Evolutionary conservation across 1,140 invertebrate species (phyloP), one percentile per base, ranked within the genome.

Genomic region (Sitophilus oryzae): DNA sequence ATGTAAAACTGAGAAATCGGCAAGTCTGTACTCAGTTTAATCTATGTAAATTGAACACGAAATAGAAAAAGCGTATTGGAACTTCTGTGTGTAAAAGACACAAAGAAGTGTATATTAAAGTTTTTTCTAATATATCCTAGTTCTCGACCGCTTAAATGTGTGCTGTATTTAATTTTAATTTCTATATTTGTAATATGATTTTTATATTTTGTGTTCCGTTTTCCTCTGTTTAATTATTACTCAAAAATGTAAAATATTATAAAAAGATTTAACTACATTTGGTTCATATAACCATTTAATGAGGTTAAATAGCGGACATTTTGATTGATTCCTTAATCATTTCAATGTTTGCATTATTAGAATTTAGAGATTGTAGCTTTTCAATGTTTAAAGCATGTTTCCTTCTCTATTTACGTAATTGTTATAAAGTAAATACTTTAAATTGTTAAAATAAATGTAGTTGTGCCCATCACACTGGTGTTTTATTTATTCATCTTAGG

Each of bases 371-470:
- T 44, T 23, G 36, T 56, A 48, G 53, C 45, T 56, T 56, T 56
- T 49, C n/a, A 48, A 35, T 48, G 53, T 56, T 40, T 56, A 15
- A 49, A 56, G 30, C 44, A 48, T 48, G 40, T 52, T 36, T 45
- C 51, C 35, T 48, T 49, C 36, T 46, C 43, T 37, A 23, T 34
- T n/a, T 53, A 46, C 38, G 23, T 49, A 37, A 49, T 44, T 44
- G 44, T 56, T 49, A 56, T 42, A 54, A 45, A 23, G 23, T 30
- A 42, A 54, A 54, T 54, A 46, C 41, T 42, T 42, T 56, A 34
- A 46, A 56, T 56, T 56, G 53, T 56, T 56, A 49, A 56, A 49
- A 48, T 56, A 56, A 56, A 56, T 49, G 46, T 56, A 56, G 45
- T 49, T 56, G 53, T 56, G 53, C 45, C 45, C 53, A 41, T 46